A percentile compares a stretch with the other conserved stretches of the same genome.
Conservation (phyloP, 2,797 vertebrate species). For the Gadopsis bispinosus region DNA sequence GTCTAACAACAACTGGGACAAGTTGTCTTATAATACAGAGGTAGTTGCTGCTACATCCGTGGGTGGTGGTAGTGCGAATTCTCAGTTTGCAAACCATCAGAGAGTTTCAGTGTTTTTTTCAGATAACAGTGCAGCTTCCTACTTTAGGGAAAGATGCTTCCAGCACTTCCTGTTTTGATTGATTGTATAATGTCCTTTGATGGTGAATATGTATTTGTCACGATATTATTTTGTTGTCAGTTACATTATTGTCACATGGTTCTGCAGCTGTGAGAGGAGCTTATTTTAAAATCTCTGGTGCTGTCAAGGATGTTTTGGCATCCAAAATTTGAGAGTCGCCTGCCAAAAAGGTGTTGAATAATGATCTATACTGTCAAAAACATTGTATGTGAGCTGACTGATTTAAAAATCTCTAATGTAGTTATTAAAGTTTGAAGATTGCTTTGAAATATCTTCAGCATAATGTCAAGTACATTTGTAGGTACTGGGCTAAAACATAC, state of each 20-base stretch:
- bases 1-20: slow-evolving; percentile 6
- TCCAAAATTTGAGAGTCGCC: neutral
- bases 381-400: neutral
- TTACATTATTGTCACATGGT: neutral
- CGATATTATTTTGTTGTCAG: neutral
- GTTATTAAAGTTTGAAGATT: slow-evolving; percentile 4
- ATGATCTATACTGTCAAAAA: slow-evolving; percentile 5
- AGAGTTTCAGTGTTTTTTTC: slow-evolving; percentile 10
- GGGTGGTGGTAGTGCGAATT: slow-evolving; percentile 7
- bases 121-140: slow-evolving; percentile 2
- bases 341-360: slow-evolving; percentile 3
- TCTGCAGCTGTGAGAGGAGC: neutral
- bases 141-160: neutral
- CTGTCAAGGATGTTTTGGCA: neutral
- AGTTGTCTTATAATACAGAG: slow-evolving; percentile 11
- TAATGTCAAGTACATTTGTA: neutral
- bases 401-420: neutral
- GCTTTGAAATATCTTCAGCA: neutral
- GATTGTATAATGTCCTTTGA: neutral
- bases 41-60: neutral
- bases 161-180: slow-evolving; percentile 8
- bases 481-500: neutral
- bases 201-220: neutral
- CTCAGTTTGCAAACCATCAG: slow-evolving; percentile 14
- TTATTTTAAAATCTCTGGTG: neutral